Evolutionary conservation across 1,140 invertebrate genomes (phyloP).

Genomic region (Tachypleus tridentatus): DNA sequence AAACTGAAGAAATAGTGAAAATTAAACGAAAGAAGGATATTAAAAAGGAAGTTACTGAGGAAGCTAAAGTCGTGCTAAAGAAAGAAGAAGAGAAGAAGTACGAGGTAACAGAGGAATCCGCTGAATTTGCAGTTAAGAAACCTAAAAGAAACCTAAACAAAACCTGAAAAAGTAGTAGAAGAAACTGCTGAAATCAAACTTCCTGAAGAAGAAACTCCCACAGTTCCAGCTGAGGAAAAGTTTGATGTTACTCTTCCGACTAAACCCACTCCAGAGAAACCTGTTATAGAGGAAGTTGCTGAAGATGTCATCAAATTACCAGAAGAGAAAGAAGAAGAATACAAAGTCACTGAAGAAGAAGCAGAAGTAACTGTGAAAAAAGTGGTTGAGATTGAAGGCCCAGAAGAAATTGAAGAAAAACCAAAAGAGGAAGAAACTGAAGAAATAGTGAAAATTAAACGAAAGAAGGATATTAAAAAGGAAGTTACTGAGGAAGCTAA

Average conservation of each 20-base stretch:
- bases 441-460: slow-evolving; percentile 11
- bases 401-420: slow-evolving; percentile 12
- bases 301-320: slow-evolving; percentile 28
- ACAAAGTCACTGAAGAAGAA: slow-evolving; percentile 7
- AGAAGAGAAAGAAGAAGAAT: slow-evolving; percentile 11
- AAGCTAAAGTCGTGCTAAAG: slow-evolving; percentile 29
- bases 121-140: slow-evolving; percentile 20
- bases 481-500: slow-evolving; percentile 32
- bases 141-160: slow-evolving; percentile 5
- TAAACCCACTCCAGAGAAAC: too few relatives aligned
- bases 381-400: slow-evolving; percentile 21
- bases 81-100: slow-evolving; percentile 13
- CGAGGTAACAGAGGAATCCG: slow-evolving; percentile 23
- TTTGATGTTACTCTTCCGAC: not conserved
- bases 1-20: slow-evolving; percentile 10
- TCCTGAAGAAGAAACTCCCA: too few relatives aligned
- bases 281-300: slow-evolving; percentile 23
- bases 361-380: slow-evolving; percentile 16
- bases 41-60: slow-evolving; percentile 28
- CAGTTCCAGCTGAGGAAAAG: not conserved
- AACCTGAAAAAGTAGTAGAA: not conserved
- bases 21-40: slow-evolving; percentile 10
- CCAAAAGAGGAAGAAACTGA: slow-evolving; percentile 6
- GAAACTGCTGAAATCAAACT: slow-evolving; percentile 7
- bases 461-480: slow-evolving; percentile 9